These are phyloP conservation scores for Solenopsis invicta DNA, from an alignment of 1,140 invertebrate genomes.

Conservation along the genomic window DNA sequence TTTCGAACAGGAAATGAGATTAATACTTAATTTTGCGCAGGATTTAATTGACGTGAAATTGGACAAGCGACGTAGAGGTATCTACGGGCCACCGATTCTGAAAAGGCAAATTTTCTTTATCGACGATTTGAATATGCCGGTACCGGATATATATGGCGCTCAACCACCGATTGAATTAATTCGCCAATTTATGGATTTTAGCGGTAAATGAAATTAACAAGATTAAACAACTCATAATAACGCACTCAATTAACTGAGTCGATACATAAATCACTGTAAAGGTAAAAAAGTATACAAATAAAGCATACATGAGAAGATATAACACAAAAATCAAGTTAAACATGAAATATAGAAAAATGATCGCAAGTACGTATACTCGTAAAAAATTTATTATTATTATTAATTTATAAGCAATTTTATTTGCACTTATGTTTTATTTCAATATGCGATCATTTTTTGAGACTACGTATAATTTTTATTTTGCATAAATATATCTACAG, in stretches of 20 bases:
- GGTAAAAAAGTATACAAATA: not conserved
- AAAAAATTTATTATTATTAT: constrained; percentile 17
- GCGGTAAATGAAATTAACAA: constrained; percentile 81
- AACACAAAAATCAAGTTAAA: not conserved
- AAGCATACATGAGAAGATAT: not conserved
- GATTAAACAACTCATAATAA: constrained; percentile 19
- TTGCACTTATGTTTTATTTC: not conserved
- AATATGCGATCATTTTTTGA: not conserved
- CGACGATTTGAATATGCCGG: constrained; percentile 92
- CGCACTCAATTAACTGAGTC: not conserved
- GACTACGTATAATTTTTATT: not conserved
- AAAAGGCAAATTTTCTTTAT: constrained; percentile 91
- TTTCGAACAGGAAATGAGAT: not conserved
- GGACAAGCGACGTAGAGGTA: constrained; percentile 90
- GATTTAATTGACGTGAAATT: constrained; percentile 93
- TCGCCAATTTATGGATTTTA: constrained; percentile 90
- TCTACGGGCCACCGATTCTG: constrained; percentile 89
- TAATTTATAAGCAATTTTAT: constrained; percentile 1
- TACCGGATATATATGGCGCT: constrained; percentile 90
- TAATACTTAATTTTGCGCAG: constrained; percentile 82
- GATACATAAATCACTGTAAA: not conserved
- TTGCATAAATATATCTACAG: not conserved
- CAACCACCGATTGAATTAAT: constrained; percentile 92
- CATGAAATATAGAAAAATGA: not conserved
- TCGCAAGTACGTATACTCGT: not conserved